A percentile compares a stretch with the other conserved stretches of the same genome.
Conservation (phyloP, 1,140 invertebrate species). For the Bacillus rossius region DNA sequence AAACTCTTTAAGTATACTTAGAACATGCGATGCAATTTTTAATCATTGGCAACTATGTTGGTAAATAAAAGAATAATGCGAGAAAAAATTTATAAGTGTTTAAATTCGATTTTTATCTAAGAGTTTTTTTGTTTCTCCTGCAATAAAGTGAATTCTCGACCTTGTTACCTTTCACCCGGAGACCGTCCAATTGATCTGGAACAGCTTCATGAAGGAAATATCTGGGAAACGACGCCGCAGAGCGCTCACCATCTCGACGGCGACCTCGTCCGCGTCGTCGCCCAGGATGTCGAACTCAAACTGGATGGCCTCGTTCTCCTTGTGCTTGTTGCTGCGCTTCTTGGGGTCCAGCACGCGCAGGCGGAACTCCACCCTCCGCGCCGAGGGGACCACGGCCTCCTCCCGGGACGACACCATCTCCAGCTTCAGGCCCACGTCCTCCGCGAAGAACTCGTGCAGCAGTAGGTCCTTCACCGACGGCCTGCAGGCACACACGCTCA, state of each 20-base stretch:
- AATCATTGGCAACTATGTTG: too few relatives aligned
- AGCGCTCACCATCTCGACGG: constrained; percentile 85
- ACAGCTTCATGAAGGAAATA: neutral
- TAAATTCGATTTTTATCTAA: too few relatives aligned
- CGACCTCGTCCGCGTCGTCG: constrained; percentile 93
- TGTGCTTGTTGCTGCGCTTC: constrained; percentile 91
- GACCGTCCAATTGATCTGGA: neutral
- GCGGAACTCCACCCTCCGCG: constrained; percentile 76
- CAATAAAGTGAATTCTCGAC: too few relatives aligned
- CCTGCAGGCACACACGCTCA: too few relatives aligned
- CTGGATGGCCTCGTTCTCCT: constrained; percentile 99
- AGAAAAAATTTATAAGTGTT: too few relatives aligned
- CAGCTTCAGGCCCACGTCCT: constrained; percentile 90
- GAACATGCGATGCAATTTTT: too few relatives aligned
- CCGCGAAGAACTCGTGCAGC: constrained; percentile 91
- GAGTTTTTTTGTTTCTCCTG: too few relatives aligned
- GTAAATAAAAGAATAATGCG: too few relatives aligned
- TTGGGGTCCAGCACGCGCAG: constrained; percentile 95
- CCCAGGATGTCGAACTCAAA: constrained; percentile 94
- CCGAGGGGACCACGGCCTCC: constrained; percentile 48
- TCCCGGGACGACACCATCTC: constrained; percentile 82
- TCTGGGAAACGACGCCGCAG: too few relatives aligned
- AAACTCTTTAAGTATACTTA: too few relatives aligned
- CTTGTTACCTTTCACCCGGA: too few relatives aligned
- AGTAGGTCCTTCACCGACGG: constrained; percentile 92